Evolutionary conservation across 1,140 invertebrate genomes (phyloP).

Genomic region (Charaxes varanes): DNA sequence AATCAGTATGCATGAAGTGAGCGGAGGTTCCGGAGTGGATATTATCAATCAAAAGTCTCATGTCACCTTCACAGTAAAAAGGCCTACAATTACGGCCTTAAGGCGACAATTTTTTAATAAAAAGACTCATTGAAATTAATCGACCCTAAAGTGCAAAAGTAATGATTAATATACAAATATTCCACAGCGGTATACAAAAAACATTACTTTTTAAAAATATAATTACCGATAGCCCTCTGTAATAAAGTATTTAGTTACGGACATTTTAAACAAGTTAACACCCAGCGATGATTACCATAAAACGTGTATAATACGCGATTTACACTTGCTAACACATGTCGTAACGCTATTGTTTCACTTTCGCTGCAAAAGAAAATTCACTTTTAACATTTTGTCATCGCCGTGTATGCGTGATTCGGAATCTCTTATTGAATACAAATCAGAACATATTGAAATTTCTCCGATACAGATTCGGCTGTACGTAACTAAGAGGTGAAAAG

Average conservation of each 20-base stretch:
- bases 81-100: too few relatives aligned
- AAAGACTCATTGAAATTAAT: too few relatives aligned
- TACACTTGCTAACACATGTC: constrained; percentile 8
- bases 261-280: too few relatives aligned
- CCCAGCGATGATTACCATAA: neutral
- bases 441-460: constrained; percentile 51
- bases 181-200: too few relatives aligned
- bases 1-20: constrained; percentile 16
- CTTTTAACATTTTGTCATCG: constrained; percentile 39
- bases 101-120: too few relatives aligned
- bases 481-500: constrained; percentile 40
- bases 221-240: too few relatives aligned
- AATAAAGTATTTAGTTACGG: too few relatives aligned
- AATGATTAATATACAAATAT: too few relatives aligned
- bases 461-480: constrained; percentile 49
- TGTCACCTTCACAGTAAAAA: too few relatives aligned
- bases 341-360: constrained; percentile 40
- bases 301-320: constrained; percentile 6
- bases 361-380: constrained; percentile 41
- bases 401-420: constrained; percentile 41
- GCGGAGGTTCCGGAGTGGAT: constrained; percentile 13
- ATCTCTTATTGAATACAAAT: constrained; percentile 52
- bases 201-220: too few relatives aligned
- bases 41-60: constrained; percentile 5
- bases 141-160: too few relatives aligned